Conservation (phyloP, 2,113 vertebrate species). For the Leuciscus idus region DNA sequence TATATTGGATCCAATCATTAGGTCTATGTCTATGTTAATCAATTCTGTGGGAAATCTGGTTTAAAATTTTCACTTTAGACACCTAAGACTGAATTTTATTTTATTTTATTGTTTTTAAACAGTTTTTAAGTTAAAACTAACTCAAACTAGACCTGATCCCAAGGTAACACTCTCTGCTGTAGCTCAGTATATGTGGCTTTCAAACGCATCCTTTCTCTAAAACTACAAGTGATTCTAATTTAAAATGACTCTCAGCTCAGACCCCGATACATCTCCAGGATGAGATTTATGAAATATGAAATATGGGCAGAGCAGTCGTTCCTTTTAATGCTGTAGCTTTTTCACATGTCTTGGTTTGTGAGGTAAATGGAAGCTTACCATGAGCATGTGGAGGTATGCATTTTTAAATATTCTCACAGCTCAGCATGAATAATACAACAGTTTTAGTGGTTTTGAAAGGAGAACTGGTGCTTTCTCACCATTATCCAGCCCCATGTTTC, state of each 20-base stretch:
- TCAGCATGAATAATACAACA: slow-evolving; percentile 75
- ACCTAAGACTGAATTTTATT: neutral
- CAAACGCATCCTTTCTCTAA: slow-evolving; percentile 26
- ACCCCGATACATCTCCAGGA: slow-evolving; percentile 65
- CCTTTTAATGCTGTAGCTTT: slow-evolving; percentile 65
- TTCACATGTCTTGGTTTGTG: slow-evolving; percentile 58
- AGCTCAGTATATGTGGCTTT: slow-evolving; percentile 26
- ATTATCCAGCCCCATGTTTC: slow-evolving; percentile 17
- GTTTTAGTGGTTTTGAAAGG: slow-evolving; percentile 68
- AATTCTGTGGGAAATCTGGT: neutral
- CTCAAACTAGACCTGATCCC: slow-evolving; percentile 13
- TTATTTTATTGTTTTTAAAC: neutral
- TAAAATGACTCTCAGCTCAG: slow-evolving; percentile 62
- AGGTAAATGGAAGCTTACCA: slow-evolving; percentile 75
- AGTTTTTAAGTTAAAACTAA: neutral
- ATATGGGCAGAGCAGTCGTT: slow-evolving; percentile 67
- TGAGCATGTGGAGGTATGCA: slow-evolving; percentile 77
- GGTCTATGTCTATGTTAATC: no score
- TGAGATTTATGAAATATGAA: slow-evolving; percentile 78
- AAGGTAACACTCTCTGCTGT: neutral
- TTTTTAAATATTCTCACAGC: slow-evolving; percentile 69
- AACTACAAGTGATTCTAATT: slow-evolving; percentile 65
- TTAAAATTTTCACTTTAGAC: neutral
- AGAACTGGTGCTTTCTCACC: slow-evolving; percentile 60
- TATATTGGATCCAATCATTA: no score